Base-by-base conservation (phyloP, 2,797 vertebrate genomes). In the Melanogrammus aeglefinus region DNA sequence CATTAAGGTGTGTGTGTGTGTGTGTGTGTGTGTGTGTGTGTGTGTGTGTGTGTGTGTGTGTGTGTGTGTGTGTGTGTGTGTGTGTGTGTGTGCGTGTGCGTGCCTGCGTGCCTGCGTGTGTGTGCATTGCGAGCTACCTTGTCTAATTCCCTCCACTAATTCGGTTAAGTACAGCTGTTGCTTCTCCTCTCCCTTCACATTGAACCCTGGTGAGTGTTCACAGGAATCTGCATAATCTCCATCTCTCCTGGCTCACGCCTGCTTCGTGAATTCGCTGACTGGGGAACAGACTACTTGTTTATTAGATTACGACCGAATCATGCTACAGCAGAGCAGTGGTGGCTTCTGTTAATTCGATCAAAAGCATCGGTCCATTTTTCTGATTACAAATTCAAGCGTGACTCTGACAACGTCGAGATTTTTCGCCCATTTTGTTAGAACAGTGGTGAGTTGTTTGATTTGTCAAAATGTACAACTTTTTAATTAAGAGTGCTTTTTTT, bases 131-230 rank as follows among this genome's bases (percentile, higher is more conserved):
- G 24, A 29, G 27, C 74, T 70, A 38, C 57, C 35, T 44, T 72
- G 16, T 29, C 57, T 74, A 79, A 77, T 76, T 82, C 77, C 16
- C 35, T 69, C 74, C 44, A 36, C 18, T 81, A 47, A 70, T 76
- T 47, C n/a, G 73, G 29, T 77, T 36, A 77, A 38, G 70, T 39
- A 27, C n/a, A 39, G 36, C 51, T 27, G n/a, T 41, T 74, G 63
- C 41, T 4, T 36, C 74, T 66, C 33, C 24, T 35, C 72, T 79
- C 70, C 27, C 35, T 80, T 76, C 79, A 80, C 74, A 66, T 73
- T 73, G 47, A 76, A 79, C 78, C 44, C 33, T 3, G 6, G 27
- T 29, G 4, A 2, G 35, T 33, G 35, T 29, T 33, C 71, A 13
- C 38, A 1, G 3, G 18, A 33, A 47, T 71, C 73, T n/a, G 27